A percentile compares a stretch with the other conserved stretches of the same genome.
These are phyloP conservation scores for Lanistes nyassanus DNA, from an alignment of 1,140 invertebrate genomes.

Conservation along the genomic window DNA sequence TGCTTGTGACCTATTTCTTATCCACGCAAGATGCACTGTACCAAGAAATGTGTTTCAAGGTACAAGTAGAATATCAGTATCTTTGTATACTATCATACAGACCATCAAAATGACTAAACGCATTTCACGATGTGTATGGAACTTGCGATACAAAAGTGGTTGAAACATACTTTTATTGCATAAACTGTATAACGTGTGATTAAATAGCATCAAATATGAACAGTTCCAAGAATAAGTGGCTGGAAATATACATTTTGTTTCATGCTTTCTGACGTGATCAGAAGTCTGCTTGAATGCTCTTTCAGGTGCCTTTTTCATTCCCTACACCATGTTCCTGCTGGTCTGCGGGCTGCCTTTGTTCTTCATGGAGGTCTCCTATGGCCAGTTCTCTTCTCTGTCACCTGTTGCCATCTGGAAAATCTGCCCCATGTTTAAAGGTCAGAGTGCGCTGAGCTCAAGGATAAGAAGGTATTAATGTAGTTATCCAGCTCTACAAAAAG, in stretches of 20 bases:
- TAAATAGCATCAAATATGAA: neutral
- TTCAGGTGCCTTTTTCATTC: constrained; percentile 78
- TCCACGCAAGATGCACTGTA: too few relatives aligned
- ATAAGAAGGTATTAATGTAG: too few relatives aligned
- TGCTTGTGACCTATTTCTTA: too few relatives aligned
- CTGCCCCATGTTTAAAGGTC: constrained; percentile 62
- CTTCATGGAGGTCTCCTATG: constrained; percentile 80
- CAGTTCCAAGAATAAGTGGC: neutral
- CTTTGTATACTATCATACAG: too few relatives aligned
- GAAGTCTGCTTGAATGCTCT: constrained; percentile 22
- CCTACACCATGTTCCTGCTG: constrained; percentile 73
- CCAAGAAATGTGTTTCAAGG: too few relatives aligned
- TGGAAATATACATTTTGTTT: neutral
- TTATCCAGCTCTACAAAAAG: too few relatives aligned
- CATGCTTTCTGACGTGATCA: neutral
- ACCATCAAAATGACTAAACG: too few relatives aligned
- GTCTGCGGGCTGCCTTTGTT: constrained; percentile 78
- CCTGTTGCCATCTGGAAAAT: constrained; percentile 57
- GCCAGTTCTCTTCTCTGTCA: constrained; percentile 73
- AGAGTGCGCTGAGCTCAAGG: neutral
- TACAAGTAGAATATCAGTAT: too few relatives aligned
- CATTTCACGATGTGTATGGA: too few relatives aligned
- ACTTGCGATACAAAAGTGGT: too few relatives aligned
- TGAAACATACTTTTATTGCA: too few relatives aligned
- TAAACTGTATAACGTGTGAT: too few relatives aligned